These are phyloP conservation scores for Theristicus caerulescens DNA, from an alignment of 2,113 vertebrate species.

Conservation along the genomic window DNA sequence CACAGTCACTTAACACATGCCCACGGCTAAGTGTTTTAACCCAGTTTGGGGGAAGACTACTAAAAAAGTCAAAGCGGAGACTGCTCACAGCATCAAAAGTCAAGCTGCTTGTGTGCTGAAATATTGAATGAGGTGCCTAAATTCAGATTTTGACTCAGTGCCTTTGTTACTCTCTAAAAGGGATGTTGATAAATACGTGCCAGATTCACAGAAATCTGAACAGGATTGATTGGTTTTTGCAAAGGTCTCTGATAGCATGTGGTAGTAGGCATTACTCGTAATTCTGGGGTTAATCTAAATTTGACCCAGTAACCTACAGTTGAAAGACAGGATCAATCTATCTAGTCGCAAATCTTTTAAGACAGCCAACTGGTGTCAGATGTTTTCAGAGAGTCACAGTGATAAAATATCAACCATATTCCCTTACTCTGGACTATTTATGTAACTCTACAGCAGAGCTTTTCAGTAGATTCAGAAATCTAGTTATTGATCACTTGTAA, in stretches of 20 bases:
- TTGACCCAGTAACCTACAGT: background rate
- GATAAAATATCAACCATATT: constrained; percentile 1
- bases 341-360: background rate
- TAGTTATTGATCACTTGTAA: constrained; percentile 48
- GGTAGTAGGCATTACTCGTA: background rate
- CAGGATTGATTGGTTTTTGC: background rate
- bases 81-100: background rate
- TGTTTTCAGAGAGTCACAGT: background rate
- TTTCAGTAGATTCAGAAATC: constrained; percentile 10
- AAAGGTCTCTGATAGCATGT: background rate
- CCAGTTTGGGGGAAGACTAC: background rate
- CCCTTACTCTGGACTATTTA: background rate
- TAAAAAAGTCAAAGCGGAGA: background rate
- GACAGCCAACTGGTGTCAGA: background rate
- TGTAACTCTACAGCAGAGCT: background rate
- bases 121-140: background rate
- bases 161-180: background rate
- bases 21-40: background rate
- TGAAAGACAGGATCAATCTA: background rate
- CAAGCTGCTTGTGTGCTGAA: background rate
- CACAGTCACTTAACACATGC: background rate
- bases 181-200: background rate
- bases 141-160: background rate
- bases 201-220: background rate
- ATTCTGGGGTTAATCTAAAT: background rate